Percentiles rank a stretch among this genome's conserved stretches.
These are phyloP conservation scores for Nothobranchius kuhntae DNA, from an alignment of 2,113 vertebrate species.

Conservation along the genomic window DNA sequence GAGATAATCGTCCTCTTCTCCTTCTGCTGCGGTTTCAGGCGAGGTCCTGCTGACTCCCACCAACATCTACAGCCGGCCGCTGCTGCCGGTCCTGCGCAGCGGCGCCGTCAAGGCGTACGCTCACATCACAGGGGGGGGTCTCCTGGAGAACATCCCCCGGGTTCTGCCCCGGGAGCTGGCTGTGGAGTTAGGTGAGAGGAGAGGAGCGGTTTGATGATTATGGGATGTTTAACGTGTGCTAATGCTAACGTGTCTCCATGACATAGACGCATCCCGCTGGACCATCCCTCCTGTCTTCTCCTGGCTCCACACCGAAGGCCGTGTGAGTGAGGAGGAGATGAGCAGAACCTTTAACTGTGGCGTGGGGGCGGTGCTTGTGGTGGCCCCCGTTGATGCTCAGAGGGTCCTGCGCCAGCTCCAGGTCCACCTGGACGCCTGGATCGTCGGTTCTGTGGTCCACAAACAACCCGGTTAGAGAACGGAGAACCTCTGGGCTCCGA, in stretches of 20 bases:
- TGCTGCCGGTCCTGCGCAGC: slow-evolving; percentile 86
- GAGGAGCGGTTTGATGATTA: not conserved
- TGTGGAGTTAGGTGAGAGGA: slow-evolving; percentile 86
- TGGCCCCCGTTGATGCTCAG: slow-evolving; percentile 78
- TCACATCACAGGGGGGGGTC: slow-evolving; percentile 95
- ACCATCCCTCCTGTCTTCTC: slow-evolving; percentile 87
- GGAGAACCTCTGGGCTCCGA: too few relatives aligned
- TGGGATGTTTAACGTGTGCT: too few relatives aligned
- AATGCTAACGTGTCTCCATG: not conserved
- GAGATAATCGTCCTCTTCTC: too few relatives aligned
- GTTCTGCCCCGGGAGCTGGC: slow-evolving; percentile 85
- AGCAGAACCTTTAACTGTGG: slow-evolving; percentile 95
- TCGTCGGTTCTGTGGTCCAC: slow-evolving; percentile 83
- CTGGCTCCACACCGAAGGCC: slow-evolving; percentile 89
- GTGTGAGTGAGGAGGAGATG: slow-evolving; percentile 91
- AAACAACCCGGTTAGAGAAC: slow-evolving; percentile 77
- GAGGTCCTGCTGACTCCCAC: slow-evolving; percentile 91
- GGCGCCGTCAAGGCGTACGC: slow-evolving; percentile 90
- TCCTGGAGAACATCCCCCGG: slow-evolving; percentile 94
- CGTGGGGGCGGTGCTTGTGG: slow-evolving; percentile 87
- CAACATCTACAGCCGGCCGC: slow-evolving; percentile 89
- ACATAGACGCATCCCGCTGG: slow-evolving; percentile 88
- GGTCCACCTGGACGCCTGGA: slow-evolving; percentile 84
- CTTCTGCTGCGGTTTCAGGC: slow-evolving; percentile 71
- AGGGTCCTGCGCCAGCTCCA: slow-evolving; percentile 82